phyloP scores from a whole-genome alignment of 2,888 invertebrate genomes.

The Meloe dianella region DNA sequence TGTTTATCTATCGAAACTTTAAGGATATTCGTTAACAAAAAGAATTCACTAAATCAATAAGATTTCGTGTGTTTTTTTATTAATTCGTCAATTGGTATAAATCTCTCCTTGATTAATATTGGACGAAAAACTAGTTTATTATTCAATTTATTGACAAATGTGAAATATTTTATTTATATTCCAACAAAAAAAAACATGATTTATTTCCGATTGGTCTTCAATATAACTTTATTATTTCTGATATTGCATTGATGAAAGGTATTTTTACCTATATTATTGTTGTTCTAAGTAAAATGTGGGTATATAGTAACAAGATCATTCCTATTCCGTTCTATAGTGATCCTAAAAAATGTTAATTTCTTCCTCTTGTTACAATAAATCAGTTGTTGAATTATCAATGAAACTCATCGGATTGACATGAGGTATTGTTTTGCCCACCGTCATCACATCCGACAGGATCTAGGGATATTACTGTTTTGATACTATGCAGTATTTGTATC shows the following conservation, averaged over 20 bases:
- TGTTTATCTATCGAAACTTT: not conserved
- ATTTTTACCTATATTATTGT: no score
- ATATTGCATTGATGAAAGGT: no score
- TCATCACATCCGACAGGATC: slow-evolving; percentile 22
- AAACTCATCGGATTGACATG: slow-evolving; percentile 22
- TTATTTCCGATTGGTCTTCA: no score
- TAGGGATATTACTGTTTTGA: slow-evolving; percentile 22
- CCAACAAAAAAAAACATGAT: no score
- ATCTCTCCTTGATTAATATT: not conserved
- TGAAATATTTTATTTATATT: no score
- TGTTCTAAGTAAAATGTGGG: no score
- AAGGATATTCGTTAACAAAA: not conserved
- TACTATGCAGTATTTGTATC: slow-evolving; percentile 20
- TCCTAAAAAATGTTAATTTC: not conserved
- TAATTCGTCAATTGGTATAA: not conserved
- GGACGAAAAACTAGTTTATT: not conserved
- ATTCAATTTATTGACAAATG: not conserved
- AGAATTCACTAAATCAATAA: not conserved
- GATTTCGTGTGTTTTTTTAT: not conserved
- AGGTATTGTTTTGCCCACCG: slow-evolving; percentile 25
- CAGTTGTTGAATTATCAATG: slow-evolving; percentile 21
- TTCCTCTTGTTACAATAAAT: slow-evolving; percentile 20
- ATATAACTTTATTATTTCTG: no score
- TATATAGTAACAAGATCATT: no score
- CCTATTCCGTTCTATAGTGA: no score